These are phyloP conservation scores for Beris morrisii DNA, from an alignment of 2,888 invertebrate genomes.

Conservation along the genomic window DNA sequence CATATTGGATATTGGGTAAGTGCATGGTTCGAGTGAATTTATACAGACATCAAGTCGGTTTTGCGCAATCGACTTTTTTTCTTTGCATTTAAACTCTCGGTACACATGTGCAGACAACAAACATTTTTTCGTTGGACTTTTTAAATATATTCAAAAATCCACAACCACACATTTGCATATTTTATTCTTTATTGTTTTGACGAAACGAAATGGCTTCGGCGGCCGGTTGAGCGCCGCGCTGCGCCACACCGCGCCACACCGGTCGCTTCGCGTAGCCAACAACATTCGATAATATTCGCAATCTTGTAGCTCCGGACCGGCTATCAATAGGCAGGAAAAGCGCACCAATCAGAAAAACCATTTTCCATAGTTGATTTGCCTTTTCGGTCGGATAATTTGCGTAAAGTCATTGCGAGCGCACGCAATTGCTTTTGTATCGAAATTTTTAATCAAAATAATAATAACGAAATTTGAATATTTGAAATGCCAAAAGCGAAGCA, in stretches of 20 bases:
- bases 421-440: too few relatives aligned
- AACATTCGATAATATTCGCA: background rate
- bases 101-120: background rate
- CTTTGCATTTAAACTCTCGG: slow-evolving; percentile 10
- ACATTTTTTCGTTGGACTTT: too few relatives aligned
- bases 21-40: slow-evolving; percentile 1
- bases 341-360: slow-evolving; percentile 17
- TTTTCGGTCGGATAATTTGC: slow-evolving; percentile 3
- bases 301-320: background rate
- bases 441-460: too few relatives aligned
- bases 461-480: too few relatives aligned
- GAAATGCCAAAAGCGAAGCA: too few relatives aligned
- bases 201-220: background rate
- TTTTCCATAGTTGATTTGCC: slow-evolving; percentile 12
- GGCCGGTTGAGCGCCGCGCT: background rate
- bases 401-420: slow-evolving; percentile 1
- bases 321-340: background rate
- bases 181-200: slow-evolving; percentile 21
- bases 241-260: background rate
- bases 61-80: slow-evolving; percentile 20
- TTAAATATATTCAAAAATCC: slow-evolving; percentile 10
- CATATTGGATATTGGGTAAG: slow-evolving; percentile 1
- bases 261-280: background rate
- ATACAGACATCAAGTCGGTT: slow-evolving; percentile 24
- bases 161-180: slow-evolving; percentile 15